These are phyloP conservation scores for Thripadectes ignobilis DNA, from an alignment of 2,797 vertebrate species.

Conservation along the genomic window DNA sequence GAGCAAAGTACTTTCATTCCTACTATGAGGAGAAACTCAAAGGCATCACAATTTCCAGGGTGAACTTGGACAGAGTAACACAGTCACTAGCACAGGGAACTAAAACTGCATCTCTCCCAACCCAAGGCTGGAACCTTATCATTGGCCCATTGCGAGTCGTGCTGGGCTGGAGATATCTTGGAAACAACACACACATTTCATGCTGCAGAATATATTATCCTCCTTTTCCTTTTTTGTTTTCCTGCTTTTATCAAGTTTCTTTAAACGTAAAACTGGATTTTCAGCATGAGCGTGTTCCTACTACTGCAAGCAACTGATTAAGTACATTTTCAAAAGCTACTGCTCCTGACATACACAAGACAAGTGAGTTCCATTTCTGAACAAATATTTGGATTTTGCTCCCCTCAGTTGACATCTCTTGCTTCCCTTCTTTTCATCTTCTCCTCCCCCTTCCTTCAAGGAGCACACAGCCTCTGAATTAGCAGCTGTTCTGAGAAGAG, in stretches of 20 bases:
- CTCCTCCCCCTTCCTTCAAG: slow-evolving; percentile 46
- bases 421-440: slow-evolving; percentile 25
- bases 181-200: neutral
- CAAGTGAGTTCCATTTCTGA: neutral
- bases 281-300: neutral
- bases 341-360: neutral
- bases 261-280: neutral
- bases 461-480: slow-evolving; percentile 27
- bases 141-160: neutral
- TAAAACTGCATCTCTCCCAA: neutral
- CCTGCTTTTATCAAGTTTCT: neutral
- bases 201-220: neutral
- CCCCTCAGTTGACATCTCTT: neutral
- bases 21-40: neutral
- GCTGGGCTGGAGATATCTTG: neutral
- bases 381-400: slow-evolving; percentile 6
- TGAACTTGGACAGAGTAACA: neutral
- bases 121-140: neutral
- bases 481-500: slow-evolving; percentile 55
- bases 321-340: neutral
- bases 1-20: neutral
- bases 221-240: neutral
- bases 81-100: neutral
- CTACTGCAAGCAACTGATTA: neutral
- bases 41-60: neutral